A percentile compares a stretch with the other conserved stretches of the same genome.
Conservation (phyloP, 1,140 invertebrate species). For the Araneus ventricosus region DNA sequence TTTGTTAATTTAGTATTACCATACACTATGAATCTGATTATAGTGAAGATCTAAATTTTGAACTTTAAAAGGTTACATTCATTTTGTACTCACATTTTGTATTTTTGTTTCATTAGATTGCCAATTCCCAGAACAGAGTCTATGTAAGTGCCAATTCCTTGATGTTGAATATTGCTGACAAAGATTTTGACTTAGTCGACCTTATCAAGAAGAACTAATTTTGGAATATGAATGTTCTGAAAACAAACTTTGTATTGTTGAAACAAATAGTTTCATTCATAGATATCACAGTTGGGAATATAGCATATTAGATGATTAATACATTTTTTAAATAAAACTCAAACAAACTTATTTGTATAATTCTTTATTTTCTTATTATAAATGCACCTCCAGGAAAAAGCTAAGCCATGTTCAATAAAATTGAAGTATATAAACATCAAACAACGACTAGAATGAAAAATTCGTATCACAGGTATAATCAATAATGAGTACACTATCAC, state of each 20-base stretch:
- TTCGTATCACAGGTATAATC: slow-evolving; percentile 69
- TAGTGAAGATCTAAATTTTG: too few species aligned
- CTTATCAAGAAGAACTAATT: slow-evolving; percentile 4
- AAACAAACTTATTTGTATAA: background rate
- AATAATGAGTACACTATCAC: slow-evolving; percentile 38
- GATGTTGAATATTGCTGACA: slow-evolving; percentile 98
- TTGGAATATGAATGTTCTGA: background rate
- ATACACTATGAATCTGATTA: too few species aligned
- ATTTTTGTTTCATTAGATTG: slow-evolving; percentile 86
- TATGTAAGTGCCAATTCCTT: slow-evolving; percentile 95
- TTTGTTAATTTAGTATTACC: too few species aligned
- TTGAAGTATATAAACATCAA: slow-evolving; percentile 63
- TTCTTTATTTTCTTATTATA: slow-evolving; percentile 59
- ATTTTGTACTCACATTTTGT: background rate
- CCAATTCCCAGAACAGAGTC: slow-evolving; percentile 95
- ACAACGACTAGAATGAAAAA: slow-evolving; percentile 56
- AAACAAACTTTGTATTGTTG: background rate
- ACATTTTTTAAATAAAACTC: slow-evolving; percentile 28
- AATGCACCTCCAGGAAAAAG: slow-evolving; percentile 50
- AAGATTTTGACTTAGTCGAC: slow-evolving; percentile 88
- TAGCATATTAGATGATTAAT: background rate
- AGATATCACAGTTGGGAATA: background rate
- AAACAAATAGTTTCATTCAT: background rate
- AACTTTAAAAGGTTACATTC: background rate
- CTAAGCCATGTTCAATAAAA: slow-evolving; percentile 38